Conservation (phyloP, 2,113 vertebrate genomes). For the Protobothrops flavoviridis region DNA sequence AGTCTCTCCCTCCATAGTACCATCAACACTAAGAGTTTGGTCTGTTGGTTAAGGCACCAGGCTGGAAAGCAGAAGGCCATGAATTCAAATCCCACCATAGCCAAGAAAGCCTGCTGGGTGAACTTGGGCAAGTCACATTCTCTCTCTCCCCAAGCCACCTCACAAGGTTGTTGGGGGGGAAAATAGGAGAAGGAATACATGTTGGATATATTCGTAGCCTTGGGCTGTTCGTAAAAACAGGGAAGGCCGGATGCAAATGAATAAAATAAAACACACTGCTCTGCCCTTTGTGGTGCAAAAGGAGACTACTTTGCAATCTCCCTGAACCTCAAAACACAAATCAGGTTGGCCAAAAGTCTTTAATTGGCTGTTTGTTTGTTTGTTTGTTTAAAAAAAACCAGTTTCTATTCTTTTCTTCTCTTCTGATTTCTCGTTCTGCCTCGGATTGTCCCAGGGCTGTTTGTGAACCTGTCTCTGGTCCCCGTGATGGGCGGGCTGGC, state of each 20-base stretch:
- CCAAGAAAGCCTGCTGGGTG: too few relatives aligned
- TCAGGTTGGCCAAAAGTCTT: too few relatives aligned
- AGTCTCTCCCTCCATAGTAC: too few relatives aligned
- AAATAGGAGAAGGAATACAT: too few relatives aligned
- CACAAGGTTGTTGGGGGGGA: not conserved
- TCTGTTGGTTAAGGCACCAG: too few relatives aligned
- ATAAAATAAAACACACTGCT: not conserved
- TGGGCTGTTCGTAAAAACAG: not conserved
- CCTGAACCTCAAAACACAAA: not conserved
- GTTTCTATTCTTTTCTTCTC: accelerated
- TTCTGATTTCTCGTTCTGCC: not conserved
- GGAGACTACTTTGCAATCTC: not conserved
- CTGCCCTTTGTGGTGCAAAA: not conserved
- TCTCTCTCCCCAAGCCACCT: too few relatives aligned
- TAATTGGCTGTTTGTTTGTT: not conserved
- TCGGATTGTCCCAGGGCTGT: conserved; percentile 73
- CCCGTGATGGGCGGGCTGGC: conserved; percentile 92
- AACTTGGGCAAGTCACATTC: too few relatives aligned
- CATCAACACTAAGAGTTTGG: too few relatives aligned
- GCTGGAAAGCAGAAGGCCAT: too few relatives aligned
- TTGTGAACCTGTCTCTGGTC: conserved; percentile 91
- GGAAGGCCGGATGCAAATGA: not conserved
- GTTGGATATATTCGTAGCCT: not conserved
- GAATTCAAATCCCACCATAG: too few relatives aligned
- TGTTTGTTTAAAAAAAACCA: not conserved